A percentile compares a stretch with the other conserved stretches of the same genome.
Evolutionary conservation across 1,140 invertebrate genomes (phyloP).

Genomic region (Danaus plexippus): DNA sequence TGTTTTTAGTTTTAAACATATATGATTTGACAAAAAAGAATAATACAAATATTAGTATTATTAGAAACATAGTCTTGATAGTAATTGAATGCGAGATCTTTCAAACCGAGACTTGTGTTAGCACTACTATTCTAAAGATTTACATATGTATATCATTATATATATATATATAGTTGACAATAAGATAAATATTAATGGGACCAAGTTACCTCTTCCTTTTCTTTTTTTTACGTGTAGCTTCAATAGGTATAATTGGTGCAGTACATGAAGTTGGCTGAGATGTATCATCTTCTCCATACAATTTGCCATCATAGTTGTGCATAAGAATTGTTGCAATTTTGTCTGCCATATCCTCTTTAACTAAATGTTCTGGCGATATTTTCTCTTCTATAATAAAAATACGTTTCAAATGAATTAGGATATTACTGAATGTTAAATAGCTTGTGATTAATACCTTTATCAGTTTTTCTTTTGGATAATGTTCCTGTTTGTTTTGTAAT

Average conservation of each 20-base stretch:
- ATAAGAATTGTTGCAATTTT: constrained; percentile 44
- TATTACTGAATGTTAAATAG: too few relatives aligned
- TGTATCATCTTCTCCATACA: constrained; percentile 58
- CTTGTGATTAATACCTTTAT: constrained; percentile 19
- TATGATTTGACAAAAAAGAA: too few relatives aligned
- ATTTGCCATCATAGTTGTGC: constrained; percentile 46
- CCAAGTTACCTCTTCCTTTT: constrained; percentile 48
- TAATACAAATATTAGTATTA: too few relatives aligned
- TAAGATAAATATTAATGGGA: too few relatives aligned
- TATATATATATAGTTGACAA: too few relatives aligned
- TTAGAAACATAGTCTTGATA: too few relatives aligned
- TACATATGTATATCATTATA: too few relatives aligned
- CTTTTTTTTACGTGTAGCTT: constrained; percentile 54
- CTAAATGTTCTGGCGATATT: constrained; percentile 29
- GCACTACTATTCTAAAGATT: too few relatives aligned
- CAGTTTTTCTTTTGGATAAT: constrained; percentile 36
- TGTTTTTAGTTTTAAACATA: too few relatives aligned
- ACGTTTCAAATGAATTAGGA: neutral
- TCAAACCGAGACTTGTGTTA: too few relatives aligned
- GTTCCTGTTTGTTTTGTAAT: constrained; percentile 32
- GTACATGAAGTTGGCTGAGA: constrained; percentile 55
- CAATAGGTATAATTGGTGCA: constrained; percentile 46
- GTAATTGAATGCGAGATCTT: too few relatives aligned
- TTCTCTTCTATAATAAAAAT: constrained; percentile 28
- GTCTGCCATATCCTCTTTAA: constrained; percentile 43